Conservation (phyloP, 2,888 invertebrate genomes). For the Melieria picta region DNA sequence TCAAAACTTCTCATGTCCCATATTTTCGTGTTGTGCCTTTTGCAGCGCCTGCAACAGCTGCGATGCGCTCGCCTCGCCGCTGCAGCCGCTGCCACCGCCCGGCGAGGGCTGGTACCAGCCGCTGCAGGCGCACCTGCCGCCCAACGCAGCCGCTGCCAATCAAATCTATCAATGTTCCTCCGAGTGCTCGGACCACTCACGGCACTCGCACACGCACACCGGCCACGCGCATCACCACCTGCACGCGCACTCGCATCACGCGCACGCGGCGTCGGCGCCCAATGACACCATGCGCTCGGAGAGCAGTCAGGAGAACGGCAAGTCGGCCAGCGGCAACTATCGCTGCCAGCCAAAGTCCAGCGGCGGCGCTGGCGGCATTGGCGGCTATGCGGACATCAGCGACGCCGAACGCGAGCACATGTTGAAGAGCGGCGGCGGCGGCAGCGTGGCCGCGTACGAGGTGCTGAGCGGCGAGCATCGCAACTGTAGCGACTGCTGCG, state of each 20-base stretch:
- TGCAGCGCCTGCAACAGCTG: conserved; percentile 64
- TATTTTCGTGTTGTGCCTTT: background rate
- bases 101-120: conserved; percentile 65
- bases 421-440: conserved; percentile 41
- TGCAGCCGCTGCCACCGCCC: conserved; percentile 60
- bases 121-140: conserved; percentile 53
- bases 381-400: conserved; percentile 47
- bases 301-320: conserved; percentile 59
- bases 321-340: conserved; percentile 44
- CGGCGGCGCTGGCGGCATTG: conserved; percentile 23
- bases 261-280: conserved; percentile 43
- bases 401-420: conserved; percentile 58
- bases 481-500: conserved; percentile 67
- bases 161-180: conserved; percentile 67
- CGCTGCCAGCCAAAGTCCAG: conserved; percentile 47
- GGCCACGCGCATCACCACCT: conserved; percentile 43
- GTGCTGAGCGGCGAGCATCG: conserved; percentile 49
- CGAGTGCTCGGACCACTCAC: conserved; percentile 66
- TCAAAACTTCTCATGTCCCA: no score
- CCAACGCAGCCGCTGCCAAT: conserved; percentile 48
- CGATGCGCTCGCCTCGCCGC: conserved; percentile 64
- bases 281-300: conserved; percentile 58
- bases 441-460: conserved; percentile 49
- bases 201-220: conserved; percentile 56
- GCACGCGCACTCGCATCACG: conserved; percentile 45